phyloP scores from a whole-genome alignment of 1,140 invertebrate species.

The Aphaenogaster ashmeadi region DNA sequence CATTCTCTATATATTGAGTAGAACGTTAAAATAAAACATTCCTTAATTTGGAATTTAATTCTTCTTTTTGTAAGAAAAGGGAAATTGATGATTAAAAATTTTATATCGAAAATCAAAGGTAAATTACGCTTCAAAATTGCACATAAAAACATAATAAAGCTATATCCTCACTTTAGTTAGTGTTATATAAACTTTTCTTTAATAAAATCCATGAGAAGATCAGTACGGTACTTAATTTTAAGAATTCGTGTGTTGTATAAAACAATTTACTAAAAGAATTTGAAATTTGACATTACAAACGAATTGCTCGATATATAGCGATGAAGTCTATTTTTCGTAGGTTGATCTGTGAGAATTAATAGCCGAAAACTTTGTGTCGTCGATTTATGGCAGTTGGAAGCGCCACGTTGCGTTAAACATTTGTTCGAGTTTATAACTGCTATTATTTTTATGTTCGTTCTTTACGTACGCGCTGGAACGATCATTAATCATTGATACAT shows the following conservation, averaged over 20 bases:
- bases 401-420: constrained; percentile 52
- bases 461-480: constrained; percentile 17
- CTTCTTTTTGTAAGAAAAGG: neutral
- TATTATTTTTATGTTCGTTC: constrained; percentile 51
- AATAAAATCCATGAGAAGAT: neutral
- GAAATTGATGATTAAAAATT: neutral
- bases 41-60: neutral
- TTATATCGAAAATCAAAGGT: neutral
- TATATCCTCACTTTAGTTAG: neutral
- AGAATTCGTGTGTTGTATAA: neutral
- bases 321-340: constrained; percentile 36
- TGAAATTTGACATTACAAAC: neutral
- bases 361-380: constrained; percentile 40
- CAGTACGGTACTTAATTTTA: neutral
- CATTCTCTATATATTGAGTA: neutral
- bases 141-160: neutral
- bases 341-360: constrained; percentile 50
- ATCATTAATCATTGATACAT: constrained; percentile 41
- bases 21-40: neutral
- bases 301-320: constrained; percentile 1
- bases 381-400: constrained; percentile 50
- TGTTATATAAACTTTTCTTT: neutral
- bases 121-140: neutral
- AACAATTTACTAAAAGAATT: neutral
- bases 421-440: constrained; percentile 55